These are phyloP conservation scores for Oligia fasciuncula DNA, from an alignment of 2,888 invertebrate species.

Conservation along the genomic window DNA sequence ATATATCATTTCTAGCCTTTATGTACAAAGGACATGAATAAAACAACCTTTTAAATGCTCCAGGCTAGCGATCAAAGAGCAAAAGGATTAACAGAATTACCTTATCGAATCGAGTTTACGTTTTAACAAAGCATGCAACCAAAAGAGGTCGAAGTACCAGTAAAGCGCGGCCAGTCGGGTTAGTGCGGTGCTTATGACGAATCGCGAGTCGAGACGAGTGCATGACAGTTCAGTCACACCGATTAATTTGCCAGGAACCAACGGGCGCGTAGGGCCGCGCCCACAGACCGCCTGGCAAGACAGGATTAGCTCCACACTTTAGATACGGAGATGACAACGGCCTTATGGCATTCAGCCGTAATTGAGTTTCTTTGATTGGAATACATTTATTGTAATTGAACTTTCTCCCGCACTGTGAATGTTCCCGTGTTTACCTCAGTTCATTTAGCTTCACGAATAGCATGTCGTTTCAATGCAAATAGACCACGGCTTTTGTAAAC, in stretches of 20 bases:
- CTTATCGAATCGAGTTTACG: conserved; percentile 60
- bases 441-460: conserved; percentile 27
- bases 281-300: conserved; percentile 58
- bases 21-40: conserved; percentile 25
- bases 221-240: conserved; percentile 77
- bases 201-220: conserved; percentile 69
- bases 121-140: conserved; percentile 62
- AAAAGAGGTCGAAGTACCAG: conserved; percentile 71
- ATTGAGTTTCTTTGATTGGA: conserved; percentile 54
- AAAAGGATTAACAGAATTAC: conserved; percentile 55
- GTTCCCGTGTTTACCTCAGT: conserved; percentile 3
- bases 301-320: conserved; percentile 53
- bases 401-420: conserved; percentile 7
- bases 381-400: conserved; percentile 36
- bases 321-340: conserved; percentile 53
- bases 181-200: conserved; percentile 74
- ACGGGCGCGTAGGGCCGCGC: conserved; percentile 67
- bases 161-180: conserved; percentile 62
- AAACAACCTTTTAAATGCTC: conserved; percentile 37
- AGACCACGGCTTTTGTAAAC: conserved; percentile 41
- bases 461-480: conserved; percentile 42
- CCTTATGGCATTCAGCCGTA: conserved; percentile 38
- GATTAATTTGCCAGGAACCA: conserved; percentile 68
- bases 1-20: neutral
- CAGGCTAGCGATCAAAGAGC: conserved; percentile 55